Conservation (phyloP, 2,888 invertebrate genomes). For the Xestoiulus laeticollis region DNA sequence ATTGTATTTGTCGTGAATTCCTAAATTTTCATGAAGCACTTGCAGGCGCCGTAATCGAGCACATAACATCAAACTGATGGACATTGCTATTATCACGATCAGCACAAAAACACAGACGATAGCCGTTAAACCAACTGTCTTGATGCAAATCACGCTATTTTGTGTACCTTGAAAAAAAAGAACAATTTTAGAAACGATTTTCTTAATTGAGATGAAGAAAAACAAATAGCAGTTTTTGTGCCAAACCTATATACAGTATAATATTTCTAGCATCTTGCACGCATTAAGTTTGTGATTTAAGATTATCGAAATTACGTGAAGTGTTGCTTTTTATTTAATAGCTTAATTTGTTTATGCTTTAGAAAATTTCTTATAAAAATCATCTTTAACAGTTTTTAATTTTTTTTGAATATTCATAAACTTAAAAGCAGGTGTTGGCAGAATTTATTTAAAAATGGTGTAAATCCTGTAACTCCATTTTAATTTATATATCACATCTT, state of each 20-base stretch:
- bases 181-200: neutral
- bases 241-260: neutral
- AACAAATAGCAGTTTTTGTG: neutral
- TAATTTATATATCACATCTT: too few species aligned
- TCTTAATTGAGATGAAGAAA: neutral
- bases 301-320: too few species aligned
- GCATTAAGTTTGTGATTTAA: too few species aligned
- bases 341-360: too few species aligned
- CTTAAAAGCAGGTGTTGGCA: too few species aligned
- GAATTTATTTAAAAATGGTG: too few species aligned
- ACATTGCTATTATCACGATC: constrained; percentile 76
- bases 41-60: constrained; percentile 74
- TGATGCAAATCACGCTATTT: constrained; percentile 52
- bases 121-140: constrained; percentile 60
- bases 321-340: too few species aligned
- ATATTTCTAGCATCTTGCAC: too few species aligned
- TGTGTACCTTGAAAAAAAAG: constrained; percentile 51
- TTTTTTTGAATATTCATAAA: too few species aligned
- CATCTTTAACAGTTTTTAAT: too few species aligned
- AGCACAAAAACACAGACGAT: constrained; percentile 76
- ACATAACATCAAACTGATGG: constrained; percentile 73
- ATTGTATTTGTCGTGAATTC: constrained; percentile 12
- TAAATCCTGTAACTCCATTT: too few species aligned
- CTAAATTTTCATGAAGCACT: constrained; percentile 55
- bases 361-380: too few species aligned